These are phyloP conservation scores for Riptortus pedestris DNA, from an alignment of 1,140 invertebrate genomes.

Conservation along the genomic window DNA sequence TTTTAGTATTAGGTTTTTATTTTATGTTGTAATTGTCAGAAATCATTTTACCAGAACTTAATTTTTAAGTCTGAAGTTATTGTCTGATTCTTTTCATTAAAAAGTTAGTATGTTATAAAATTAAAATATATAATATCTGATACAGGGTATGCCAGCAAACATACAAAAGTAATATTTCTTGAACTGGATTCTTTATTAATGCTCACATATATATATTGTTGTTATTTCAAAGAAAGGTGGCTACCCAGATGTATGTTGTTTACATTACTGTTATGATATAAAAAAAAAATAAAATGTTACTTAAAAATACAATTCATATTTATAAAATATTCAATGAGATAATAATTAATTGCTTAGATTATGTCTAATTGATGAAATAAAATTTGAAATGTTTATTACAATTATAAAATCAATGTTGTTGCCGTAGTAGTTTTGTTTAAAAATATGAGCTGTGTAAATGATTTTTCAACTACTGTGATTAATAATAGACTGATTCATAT, in stretches of 20 bases:
- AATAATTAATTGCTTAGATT: no score
- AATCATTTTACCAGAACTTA: not conserved
- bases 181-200: not conserved
- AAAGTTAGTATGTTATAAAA: no score
- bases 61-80: not conserved
- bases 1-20: conserved; percentile 12
- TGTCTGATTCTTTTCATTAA: not conserved
- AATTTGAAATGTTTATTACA: no score
- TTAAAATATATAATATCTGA: not conserved
- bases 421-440: not conserved
- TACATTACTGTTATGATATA: no score
- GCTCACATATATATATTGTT: no score
- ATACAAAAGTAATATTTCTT: not conserved
- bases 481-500: conserved; percentile 15
- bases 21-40: conserved; percentile 4
- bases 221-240: no score
- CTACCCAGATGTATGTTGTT: no score
- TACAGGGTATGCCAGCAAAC: not conserved
- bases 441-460: not conserved
- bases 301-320: no score
- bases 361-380: no score
- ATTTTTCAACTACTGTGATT: conserved; percentile 15
- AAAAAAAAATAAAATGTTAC: no score
- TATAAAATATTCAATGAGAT: no score
- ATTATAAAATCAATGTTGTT: no score